Evolutionary conservation across 1,140 invertebrate genomes (phyloP).

Genomic region (Plutomurus gul): DNA sequence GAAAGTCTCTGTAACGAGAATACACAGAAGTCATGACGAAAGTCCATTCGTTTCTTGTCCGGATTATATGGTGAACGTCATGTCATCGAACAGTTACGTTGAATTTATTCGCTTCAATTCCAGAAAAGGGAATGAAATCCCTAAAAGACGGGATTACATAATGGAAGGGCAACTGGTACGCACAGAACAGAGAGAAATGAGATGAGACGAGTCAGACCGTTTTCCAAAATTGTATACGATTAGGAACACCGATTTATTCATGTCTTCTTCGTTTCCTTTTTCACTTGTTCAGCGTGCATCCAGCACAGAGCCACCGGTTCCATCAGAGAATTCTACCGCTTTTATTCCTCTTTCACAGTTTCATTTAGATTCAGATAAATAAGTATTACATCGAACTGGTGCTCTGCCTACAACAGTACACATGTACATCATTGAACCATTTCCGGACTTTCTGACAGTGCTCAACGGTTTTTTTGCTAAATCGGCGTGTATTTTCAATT

Average conservation of each 20-base stretch:
- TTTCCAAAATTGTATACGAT: slow-evolving; percentile 24
- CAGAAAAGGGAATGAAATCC: slow-evolving; percentile 12
- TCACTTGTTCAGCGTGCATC: slow-evolving; percentile 3
- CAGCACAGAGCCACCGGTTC: too few relatives aligned
- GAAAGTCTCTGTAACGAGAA: too few relatives aligned
- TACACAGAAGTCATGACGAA: not conserved
- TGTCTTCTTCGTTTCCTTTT: slow-evolving; percentile 44
- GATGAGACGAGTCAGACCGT: not conserved
- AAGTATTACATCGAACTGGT: not conserved
- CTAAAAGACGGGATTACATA: not conserved
- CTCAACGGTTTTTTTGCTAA: not conserved
- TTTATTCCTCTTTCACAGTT: not conserved
- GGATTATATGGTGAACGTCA: not conserved
- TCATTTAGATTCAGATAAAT: not conserved
- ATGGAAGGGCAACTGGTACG: not conserved
- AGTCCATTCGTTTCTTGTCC: not conserved
- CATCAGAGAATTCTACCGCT: too few relatives aligned
- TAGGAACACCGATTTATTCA: slow-evolving; percentile 42
- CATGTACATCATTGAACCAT: not conserved
- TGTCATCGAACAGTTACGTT: not conserved
- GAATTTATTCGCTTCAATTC: slow-evolving; percentile 12
- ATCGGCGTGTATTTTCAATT: not conserved
- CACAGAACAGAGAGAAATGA: not conserved
- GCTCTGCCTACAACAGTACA: not conserved
- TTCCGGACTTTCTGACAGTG: not conserved